A percentile compares a stretch with the other conserved stretches of the same genome.
Conservation (phyloP, 53 echinoderm and acorn worm species). For the Holothuria scabra region DNA sequence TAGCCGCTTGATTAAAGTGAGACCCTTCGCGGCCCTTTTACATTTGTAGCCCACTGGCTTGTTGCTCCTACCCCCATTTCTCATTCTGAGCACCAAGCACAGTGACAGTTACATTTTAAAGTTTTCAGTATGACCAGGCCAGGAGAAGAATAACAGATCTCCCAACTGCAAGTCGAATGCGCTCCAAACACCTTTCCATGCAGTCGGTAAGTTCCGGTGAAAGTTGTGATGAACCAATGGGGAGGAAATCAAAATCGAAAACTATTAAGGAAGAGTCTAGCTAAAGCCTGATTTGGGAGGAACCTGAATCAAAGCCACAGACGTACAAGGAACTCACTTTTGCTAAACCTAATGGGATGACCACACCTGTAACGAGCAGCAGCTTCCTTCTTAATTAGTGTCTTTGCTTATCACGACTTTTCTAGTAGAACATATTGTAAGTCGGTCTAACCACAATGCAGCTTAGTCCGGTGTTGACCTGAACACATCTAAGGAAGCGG, state of each 20-base stretch:
- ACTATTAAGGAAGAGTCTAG: not conserved
- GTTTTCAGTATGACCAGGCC: too few relatives aligned
- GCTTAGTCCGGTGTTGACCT: conserved; percentile 8
- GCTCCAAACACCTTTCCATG: too few relatives aligned
- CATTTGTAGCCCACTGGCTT: too few relatives aligned
- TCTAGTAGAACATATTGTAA: not conserved
- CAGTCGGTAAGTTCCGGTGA: too few relatives aligned
- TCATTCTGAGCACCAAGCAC: too few relatives aligned
- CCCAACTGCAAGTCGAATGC: too few relatives aligned
- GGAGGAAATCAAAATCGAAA: not conserved
- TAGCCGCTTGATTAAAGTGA: too few relatives aligned
- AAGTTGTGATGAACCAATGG: not conserved
- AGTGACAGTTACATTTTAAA: too few relatives aligned
- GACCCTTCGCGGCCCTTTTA: too few relatives aligned
- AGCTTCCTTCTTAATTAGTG: not conserved
- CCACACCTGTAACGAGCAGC: not conserved
- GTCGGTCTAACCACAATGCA: not conserved
- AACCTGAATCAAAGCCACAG: conserved; percentile 28
- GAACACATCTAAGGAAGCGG: conserved; percentile 10
- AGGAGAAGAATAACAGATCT: too few relatives aligned
- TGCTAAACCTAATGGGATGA: not conserved
- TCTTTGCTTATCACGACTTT: not conserved
- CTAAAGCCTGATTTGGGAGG: not conserved
- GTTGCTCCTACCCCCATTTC: too few relatives aligned
- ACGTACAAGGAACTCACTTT: not conserved